A percentile compares a stretch with the other conserved stretches of the same genome.
Evolutionary conservation across 2,113 vertebrate species (phyloP).

Genomic region (Theristicus caerulescens): DNA sequence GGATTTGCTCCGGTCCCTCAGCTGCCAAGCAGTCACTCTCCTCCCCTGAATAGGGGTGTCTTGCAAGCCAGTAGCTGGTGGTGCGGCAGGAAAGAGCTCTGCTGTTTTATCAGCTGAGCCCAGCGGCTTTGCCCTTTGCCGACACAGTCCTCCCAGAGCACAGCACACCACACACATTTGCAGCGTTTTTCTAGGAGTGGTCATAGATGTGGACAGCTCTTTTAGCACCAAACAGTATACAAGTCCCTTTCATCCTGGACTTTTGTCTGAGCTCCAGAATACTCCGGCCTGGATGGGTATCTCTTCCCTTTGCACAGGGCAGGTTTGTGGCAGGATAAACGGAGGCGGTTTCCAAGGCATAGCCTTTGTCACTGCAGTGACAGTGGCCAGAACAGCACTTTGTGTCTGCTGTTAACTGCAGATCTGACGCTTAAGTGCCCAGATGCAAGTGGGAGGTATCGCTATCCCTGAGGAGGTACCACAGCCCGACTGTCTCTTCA

Average conservation of each 20-base stretch:
- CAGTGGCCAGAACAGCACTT: background rate
- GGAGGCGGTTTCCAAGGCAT: background rate
- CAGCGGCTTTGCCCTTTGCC: background rate
- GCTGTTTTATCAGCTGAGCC: background rate
- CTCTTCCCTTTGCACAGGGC: background rate
- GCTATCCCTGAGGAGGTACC: background rate
- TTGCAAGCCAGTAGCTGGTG: background rate
- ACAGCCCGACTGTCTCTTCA: background rate
- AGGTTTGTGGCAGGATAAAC: background rate
- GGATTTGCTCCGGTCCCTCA: background rate
- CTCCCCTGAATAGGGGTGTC: background rate
- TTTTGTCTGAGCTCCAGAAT: background rate
- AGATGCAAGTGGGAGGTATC: background rate
- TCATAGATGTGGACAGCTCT: background rate
- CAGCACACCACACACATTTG: background rate
- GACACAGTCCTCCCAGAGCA: background rate
- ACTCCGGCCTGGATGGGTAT: accelerated
- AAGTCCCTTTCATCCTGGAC: background rate
- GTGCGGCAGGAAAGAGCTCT: background rate
- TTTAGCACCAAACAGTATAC: background rate
- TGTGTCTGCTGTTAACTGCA: background rate
- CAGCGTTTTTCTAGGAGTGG: background rate
- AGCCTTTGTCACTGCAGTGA: background rate
- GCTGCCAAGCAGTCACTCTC: background rate
- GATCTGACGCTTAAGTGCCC: background rate